Base-by-base conservation (phyloP, 2,797 vertebrate genomes). In the Semaprochilodus insignis region DNA sequence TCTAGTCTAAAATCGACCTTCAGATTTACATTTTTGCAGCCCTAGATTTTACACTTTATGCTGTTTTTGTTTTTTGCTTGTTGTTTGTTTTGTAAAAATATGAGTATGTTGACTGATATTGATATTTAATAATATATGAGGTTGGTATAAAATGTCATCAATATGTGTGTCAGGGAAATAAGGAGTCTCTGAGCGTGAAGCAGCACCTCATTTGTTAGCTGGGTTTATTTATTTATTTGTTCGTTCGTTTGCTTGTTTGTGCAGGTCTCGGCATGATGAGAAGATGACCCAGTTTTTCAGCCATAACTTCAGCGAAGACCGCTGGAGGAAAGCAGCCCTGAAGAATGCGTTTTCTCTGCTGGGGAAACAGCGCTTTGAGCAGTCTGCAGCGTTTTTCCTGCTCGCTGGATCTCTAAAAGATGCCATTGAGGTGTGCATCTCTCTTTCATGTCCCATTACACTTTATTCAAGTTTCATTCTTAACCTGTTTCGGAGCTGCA, bases 251-350 rank as follows among this genome's bases (percentile, higher is more conserved):
- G 57, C 57, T 23, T 25, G 23, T 63, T 63, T 63, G 23, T 79
- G 31, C 89, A 99, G 98, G 90, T 99, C 98, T 86, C 97, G 98
- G 88, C 96, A 98, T 0, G 97, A 99, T 78, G 96, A 99, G 86
- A 99, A 99, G 93, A 99, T 99, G 98, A 99, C 98, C 77, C 92
- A 95, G 74, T 99, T 99, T 92, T 99, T 99, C 92, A 99, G 97
- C 90, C 97, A 98, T 90, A 99, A 99, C 92, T 99, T 99, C 93
- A 96, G 72, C 71, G 98, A 99, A 93, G 97, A 99, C 80, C 95
- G 97, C 81, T 99, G 98, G 98, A 94, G 98, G 80, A 99, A 97
- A 93, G 98, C 98, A 15, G 98, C 98, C 84, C 93, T 99, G 88
- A 99, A 99, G 92, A 99, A 99, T 19, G 98, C 98, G 75, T 99